Percentiles rank a stretch among this genome's conserved stretches.
phyloP scores from a whole-genome alignment of 2,888 invertebrate species.

The Rhingia rostrata region DNA sequence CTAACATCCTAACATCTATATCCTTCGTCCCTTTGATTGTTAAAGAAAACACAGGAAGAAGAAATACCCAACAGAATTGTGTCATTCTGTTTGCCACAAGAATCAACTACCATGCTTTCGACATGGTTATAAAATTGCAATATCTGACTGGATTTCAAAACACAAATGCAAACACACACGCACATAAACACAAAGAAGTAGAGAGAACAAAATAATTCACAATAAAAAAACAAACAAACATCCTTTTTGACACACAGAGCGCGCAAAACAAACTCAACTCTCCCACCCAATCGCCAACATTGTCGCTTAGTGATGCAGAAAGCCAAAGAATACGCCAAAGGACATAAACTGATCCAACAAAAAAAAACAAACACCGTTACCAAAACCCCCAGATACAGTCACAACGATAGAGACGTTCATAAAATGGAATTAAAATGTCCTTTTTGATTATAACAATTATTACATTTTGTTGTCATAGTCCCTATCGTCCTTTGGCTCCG shows the following conservation, averaged over 20 bases:
- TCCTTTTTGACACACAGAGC: slow-evolving; percentile 45
- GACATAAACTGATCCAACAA: slow-evolving; percentile 7
- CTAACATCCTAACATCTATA: too few relatives aligned
- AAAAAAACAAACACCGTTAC: background rate
- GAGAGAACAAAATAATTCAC: slow-evolving; percentile 11
- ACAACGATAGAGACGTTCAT: slow-evolving; percentile 13
- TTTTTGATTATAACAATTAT: slow-evolving; percentile 69
- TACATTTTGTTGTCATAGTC: slow-evolving; percentile 47
- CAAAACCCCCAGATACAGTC: slow-evolving; percentile 1
- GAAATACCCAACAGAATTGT: background rate
- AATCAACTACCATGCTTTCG: slow-evolving; percentile 24
- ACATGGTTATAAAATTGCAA: slow-evolving; percentile 38
- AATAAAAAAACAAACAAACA: slow-evolving; percentile 30
- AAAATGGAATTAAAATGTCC: slow-evolving; percentile 68
- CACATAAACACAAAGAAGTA: background rate
- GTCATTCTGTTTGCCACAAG: slow-evolving; percentile 25
- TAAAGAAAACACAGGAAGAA: background rate
- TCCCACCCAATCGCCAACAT: slow-evolving; percentile 12
- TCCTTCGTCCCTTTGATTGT: background rate
- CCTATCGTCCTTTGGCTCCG: slow-evolving; percentile 10
- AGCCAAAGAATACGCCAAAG: slow-evolving; percentile 27
- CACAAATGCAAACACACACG: slow-evolving; percentile 7
- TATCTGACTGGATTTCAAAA: slow-evolving; percentile 38
- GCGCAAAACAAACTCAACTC: slow-evolving; percentile 25
- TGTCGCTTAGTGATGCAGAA: slow-evolving; percentile 14